These are phyloP conservation scores for Apis florea DNA, from an alignment of 1,140 invertebrate genomes.

Conservation along the genomic window DNA sequence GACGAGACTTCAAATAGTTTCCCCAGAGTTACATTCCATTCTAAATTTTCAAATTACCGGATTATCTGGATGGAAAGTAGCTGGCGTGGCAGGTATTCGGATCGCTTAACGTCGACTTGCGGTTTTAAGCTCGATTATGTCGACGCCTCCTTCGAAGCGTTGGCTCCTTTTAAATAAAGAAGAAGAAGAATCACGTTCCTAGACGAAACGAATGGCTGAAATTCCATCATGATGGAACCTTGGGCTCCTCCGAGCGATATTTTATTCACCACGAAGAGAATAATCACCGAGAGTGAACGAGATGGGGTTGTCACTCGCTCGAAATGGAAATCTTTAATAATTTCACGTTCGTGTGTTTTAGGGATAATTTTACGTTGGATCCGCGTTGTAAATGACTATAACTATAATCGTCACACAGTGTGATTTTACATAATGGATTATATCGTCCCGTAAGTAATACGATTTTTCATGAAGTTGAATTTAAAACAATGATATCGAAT, in stretches of 20 bases:
- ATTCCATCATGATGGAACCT: background rate
- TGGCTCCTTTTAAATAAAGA: constrained; percentile 20
- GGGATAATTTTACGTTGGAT: background rate
- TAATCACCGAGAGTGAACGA: background rate
- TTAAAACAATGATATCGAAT: too few relatives aligned
- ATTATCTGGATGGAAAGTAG: constrained; percentile 72
- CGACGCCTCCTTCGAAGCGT: constrained; percentile 36
- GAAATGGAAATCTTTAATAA: background rate
- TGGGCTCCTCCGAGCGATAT: background rate
- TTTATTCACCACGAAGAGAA: background rate
- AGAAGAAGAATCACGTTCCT: constrained; percentile 23
- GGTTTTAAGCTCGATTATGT: constrained; percentile 71
- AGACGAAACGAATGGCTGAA: constrained; percentile 10
- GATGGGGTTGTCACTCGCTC: too few relatives aligned
- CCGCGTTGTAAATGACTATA: background rate
- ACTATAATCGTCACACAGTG: background rate
- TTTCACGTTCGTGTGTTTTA: background rate
- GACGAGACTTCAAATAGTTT: constrained; percentile 33
- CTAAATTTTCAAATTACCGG: constrained; percentile 75
- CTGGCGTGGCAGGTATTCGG: constrained; percentile 68
- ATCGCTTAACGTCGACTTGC: constrained; percentile 68
- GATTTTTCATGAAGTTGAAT: too few relatives aligned
- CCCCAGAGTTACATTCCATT: constrained; percentile 61
- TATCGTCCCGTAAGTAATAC: too few relatives aligned
- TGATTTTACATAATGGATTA: background rate